Base-by-base conservation (phyloP, 2,113 vertebrate genomes). In the Anarhynchus alexandrinus region DNA sequence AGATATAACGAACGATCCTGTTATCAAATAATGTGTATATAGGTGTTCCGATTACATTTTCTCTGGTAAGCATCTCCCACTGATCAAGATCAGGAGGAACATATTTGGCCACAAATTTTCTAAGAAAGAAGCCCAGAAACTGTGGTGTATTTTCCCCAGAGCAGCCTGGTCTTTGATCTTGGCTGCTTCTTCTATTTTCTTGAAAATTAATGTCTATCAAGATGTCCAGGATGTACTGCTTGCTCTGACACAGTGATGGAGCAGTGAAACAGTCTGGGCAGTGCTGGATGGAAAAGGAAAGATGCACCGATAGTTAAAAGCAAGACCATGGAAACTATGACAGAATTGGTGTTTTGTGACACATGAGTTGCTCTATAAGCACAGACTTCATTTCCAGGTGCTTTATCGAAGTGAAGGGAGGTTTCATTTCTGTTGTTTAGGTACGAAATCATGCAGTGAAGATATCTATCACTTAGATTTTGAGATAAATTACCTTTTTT, bases 201-300 rank as follows among this genome's bases (percentile, higher is more conserved):
- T 57, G 40, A 29, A 65, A 74, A 65, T 81, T 25, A 47, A 64
- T 9, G 18, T 78, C 22, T 42, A 30, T 38, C n/a, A 38, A 74
- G 49, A 47, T 8, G 3, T 45, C 26, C 40, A 52, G 66, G n/a
- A 27, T 45, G 22, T 23, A 52, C 54, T 49, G 9, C 6, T 80
- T 61, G 10, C n/a, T 88, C 38, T 0, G 0, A 11, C 17, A 3
- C 36, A 26, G 45, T 20, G 22, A 38, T 5, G n/a, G 36, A 67
- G 47, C 23, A 55, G 30, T 14, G 47, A 26, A 30, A 36, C 13
- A 26, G 11, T 38, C 9, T 38, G 52, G 19, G 45, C 45, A 40
- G 9, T 20, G 22, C 61, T 61, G 71, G 30, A 6, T 36, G 51
- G 70, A 77, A 88, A 6, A 1, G 15, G 23, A 62, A 76, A 81